Evolutionary conservation across 2,797 vertebrate species (phyloP).

Genomic region (Mus spretus): DNA sequence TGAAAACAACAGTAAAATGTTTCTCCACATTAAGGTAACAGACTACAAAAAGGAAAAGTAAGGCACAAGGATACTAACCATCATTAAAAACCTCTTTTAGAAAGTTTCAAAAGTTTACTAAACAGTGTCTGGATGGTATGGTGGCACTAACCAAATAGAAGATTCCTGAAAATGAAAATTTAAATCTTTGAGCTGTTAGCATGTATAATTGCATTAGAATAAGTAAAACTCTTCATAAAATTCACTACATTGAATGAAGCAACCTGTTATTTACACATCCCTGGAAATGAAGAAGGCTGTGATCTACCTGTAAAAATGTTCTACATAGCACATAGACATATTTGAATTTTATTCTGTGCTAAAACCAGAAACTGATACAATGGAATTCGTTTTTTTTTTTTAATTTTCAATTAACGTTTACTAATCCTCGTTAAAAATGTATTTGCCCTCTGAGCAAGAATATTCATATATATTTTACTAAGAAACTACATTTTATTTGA

Average conservation of each 20-base stretch:
- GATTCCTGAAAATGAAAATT: conserved; percentile 80
- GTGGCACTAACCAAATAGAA: conserved; percentile 82
- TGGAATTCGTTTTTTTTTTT: background rate
- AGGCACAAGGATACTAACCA: conserved; percentile 83
- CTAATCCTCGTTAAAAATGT: background rate
- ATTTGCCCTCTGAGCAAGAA: background rate
- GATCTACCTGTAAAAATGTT: background rate
- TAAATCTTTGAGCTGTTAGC: conserved; percentile 75
- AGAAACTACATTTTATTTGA: conserved; percentile 29
- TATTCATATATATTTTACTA: background rate
- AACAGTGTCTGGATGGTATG: conserved; percentile 83
- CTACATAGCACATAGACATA: background rate
- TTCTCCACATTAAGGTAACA: conserved; percentile 79
- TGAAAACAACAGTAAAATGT: conserved; percentile 75
- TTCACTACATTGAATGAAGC: conserved; percentile 63
- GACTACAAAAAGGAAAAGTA: conserved; percentile 81
- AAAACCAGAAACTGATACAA: conserved; percentile 46
- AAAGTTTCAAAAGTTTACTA: conserved; percentile 86
- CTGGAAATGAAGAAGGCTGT: conserved; percentile 33
- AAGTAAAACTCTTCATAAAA: conserved; percentile 73
- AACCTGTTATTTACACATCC: conserved; percentile 59
- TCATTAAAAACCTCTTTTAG: conserved; percentile 85
- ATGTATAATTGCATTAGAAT: conserved; percentile 70
- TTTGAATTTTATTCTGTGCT: conserved; percentile 26
- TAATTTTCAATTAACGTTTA: conserved; percentile 21